Percentiles rank a stretch among this genome's conserved stretches.
These are phyloP conservation scores for Nasonia longicornis DNA, from an alignment of 1,140 invertebrate genomes.

Conservation along the genomic window DNA sequence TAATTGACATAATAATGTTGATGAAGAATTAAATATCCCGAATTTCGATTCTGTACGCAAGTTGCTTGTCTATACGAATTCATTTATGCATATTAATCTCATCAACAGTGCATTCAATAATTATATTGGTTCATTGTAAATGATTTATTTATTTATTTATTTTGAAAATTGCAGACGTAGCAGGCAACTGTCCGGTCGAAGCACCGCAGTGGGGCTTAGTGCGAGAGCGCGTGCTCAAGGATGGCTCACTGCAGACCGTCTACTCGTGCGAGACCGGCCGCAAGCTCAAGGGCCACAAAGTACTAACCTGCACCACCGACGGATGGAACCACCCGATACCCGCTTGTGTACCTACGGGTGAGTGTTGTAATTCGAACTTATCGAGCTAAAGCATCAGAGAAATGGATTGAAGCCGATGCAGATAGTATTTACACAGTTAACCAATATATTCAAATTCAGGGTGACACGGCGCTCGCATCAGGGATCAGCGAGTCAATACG, in stretches of 20 bases:
- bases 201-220: constrained; percentile 59
- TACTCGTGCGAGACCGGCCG: constrained; percentile 60
- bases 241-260: constrained; percentile 59
- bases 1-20: too few relatives aligned
- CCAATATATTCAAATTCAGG: background rate
- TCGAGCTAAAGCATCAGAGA: too few relatives aligned
- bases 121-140: background rate
- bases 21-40: too few relatives aligned
- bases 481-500: too few relatives aligned
- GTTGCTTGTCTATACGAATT: too few relatives aligned
- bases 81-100: too few relatives aligned
- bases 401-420: too few relatives aligned
- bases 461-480: background rate
- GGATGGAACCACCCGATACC: constrained; percentile 61
- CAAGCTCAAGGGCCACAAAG: constrained; percentile 60
- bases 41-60: too few relatives aligned
- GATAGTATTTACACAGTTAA: too few relatives aligned
- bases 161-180: constrained; percentile 52
- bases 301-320: constrained; percentile 58
- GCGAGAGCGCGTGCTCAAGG: constrained; percentile 55
- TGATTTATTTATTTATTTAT: background rate
- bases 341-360: constrained; percentile 58
- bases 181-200: constrained; percentile 56
- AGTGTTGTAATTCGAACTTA: constrained; percentile 37
- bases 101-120: too few relatives aligned